Conservation (phyloP, 2,113 vertebrate genomes). For the Cyanoderma ruficeps region DNA sequence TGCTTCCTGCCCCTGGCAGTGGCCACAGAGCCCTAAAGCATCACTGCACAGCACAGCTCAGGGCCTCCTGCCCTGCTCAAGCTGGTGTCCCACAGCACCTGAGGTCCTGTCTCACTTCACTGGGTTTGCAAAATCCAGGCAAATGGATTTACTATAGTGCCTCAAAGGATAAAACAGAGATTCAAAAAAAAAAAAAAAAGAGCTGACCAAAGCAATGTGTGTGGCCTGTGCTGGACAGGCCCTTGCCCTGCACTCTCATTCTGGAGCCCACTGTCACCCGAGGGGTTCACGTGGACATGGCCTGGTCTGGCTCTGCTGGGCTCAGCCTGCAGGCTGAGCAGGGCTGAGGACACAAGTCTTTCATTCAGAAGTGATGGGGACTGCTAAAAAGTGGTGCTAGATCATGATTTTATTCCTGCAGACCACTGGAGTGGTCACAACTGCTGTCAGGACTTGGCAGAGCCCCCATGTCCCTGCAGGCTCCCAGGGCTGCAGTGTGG, state of each 20-base stretch:
- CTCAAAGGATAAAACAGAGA: background rate
- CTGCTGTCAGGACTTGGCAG: background rate
- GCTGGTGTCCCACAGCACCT: background rate
- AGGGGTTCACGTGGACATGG: accelerated
- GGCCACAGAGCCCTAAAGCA: background rate
- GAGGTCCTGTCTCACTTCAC: background rate
- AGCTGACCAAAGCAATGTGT: background rate
- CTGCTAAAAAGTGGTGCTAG: background rate
- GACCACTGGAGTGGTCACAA: background rate
- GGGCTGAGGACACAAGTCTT: background rate
- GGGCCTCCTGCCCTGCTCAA: background rate
- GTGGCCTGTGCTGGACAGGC: background rate
- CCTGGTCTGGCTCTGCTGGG: background rate
- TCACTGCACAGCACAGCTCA: background rate
- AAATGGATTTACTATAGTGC: background rate
- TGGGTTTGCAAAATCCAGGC: background rate
- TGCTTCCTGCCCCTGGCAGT: background rate
- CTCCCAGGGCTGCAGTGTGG: background rate
- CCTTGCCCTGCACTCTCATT: background rate
- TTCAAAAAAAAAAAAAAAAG: background rate
- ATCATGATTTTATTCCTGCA: background rate
- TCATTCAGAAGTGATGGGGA: background rate
- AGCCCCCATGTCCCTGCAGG: background rate
- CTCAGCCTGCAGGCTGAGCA: background rate
- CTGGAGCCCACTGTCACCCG: background rate